Evolutionary conservation across 1,140 invertebrate genomes (phyloP).

Genomic region (Trypoxylus dichotomus): DNA sequence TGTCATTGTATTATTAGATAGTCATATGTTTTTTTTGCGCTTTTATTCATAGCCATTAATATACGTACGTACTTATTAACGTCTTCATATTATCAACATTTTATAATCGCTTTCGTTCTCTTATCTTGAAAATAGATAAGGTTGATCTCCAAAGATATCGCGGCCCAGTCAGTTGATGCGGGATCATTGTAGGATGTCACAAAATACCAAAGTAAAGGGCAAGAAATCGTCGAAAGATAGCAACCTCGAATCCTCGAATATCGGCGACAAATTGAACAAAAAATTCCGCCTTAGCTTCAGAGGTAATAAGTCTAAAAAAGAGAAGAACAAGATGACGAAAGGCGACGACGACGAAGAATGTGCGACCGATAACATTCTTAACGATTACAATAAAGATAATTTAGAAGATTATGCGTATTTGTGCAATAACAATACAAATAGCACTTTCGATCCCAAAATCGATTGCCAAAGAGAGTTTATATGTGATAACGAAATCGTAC

Average conservation of each 20-base stretch:
- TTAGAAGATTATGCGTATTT: not conserved
- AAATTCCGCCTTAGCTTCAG: conserved; percentile 14
- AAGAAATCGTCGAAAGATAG: not conserved
- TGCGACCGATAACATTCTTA: not conserved
- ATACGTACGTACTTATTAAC: not conserved
- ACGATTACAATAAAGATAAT: not conserved
- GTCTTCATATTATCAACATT: not conserved
- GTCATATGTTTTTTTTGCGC: not conserved
- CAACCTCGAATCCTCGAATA: not conserved
- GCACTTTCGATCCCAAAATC: conserved; percentile 16
- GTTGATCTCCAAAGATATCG: conserved; percentile 7
- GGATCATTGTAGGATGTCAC: conserved; percentile 1
- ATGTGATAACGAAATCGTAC: conserved; percentile 5
- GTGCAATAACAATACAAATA: conserved; percentile 1
- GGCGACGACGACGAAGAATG: conserved; percentile 12
- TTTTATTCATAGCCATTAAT: not conserved
- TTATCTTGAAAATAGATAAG: conserved; percentile 2
- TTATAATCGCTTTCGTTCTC: not conserved
- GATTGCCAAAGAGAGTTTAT: conserved; percentile 9
- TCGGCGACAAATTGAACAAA: not conserved
- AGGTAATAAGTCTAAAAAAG: conserved; percentile 1
- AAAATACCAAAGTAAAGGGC: not conserved
- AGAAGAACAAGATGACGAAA: conserved; percentile 14
- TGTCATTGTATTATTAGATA: not conserved
- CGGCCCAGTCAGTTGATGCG: not conserved